Evolutionary conservation across 2,113 vertebrate species (phyloP).

Genomic region (Austrofundulus limnaeus): DNA sequence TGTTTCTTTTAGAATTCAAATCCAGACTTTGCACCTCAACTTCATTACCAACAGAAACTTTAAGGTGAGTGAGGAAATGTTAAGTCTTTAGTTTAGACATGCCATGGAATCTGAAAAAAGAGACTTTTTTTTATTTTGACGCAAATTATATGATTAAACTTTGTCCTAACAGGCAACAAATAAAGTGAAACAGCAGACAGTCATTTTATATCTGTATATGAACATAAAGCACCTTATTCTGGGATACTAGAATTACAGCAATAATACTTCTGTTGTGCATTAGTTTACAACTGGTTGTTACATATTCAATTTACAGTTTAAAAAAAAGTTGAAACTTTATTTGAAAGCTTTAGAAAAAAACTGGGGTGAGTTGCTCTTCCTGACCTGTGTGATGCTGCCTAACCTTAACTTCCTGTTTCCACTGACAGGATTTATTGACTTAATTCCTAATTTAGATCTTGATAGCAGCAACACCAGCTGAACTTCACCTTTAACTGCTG

Average conservation of each 20-base stretch:
- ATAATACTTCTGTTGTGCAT: too few relatives aligned
- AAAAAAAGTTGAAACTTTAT: neutral
- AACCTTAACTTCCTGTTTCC: constrained; percentile 18
- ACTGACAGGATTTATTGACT: constrained; percentile 41
- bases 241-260: too few relatives aligned
- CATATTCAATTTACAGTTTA: too few relatives aligned
- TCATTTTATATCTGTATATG: too few relatives aligned
- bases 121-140: neutral
- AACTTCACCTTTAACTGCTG: constrained; percentile 32
- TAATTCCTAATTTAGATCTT: constrained; percentile 40
- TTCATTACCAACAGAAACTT: constrained; percentile 77
- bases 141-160: neutral
- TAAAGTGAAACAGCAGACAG: neutral
- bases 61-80: constrained; percentile 81
- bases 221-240: too few relatives aligned
- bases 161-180: neutral
- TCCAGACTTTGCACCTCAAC: constrained; percentile 80
- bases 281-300: too few relatives aligned
- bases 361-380: neutral
- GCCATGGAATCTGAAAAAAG: neutral
- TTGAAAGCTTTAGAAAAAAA: neutral
- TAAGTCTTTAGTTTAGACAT: neutral
- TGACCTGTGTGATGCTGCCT: neutral
- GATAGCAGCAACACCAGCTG: constrained; percentile 21
- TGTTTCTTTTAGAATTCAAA: constrained; percentile 78